Evolutionary conservation across 2,888 invertebrate species (phyloP), one percentile per base, ranked within the genome.

Genomic region (Villa cingulata): DNA sequence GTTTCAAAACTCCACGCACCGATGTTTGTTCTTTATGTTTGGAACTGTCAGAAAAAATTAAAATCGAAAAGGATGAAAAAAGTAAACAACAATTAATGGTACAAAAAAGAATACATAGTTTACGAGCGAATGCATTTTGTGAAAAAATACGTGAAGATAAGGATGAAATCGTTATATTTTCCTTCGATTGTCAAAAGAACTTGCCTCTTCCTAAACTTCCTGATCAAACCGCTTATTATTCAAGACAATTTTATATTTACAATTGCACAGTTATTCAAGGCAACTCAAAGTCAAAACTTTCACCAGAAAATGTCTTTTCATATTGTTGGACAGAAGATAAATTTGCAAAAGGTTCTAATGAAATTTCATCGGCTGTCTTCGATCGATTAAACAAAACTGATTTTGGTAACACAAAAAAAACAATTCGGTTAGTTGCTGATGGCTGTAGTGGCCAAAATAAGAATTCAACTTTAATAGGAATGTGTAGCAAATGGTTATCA

Each of bases 111-210:
- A 43, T 56, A 12, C 56, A 57, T 41, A 58, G 54, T 52, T 41
- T 50, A 39, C 50, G 53, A 49, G 53, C 50, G 12, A 54, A 58
- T 37, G 49, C 54, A 17, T 58, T 60, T 52, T 57, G 53, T 49
- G 32, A 41, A 4, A 37, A 50, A 19, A 43, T 58, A 19, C 53
- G 50, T 41, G 53, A 53, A 40, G 43, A 53, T n/a, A 37, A 37
- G 12, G 45, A 49, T 16, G 49, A 52, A 18, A 17, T 51, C 29
- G 3, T 56, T 15, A 58, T 48, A 36, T 40, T 63, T 19, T 53
- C 52, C 5, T 62, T 58, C 50, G 62, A 62, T 45, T 62, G 60
- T 42, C 58, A 60, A 50, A 60, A 63, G 52, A 63, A 61, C 45
- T 48, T 55, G 20, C 37, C 51, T 6, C 38, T 61, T 2, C 61